Base-by-base conservation (phyloP, 2,888 invertebrate species). In the Dryococelus australis region DNA sequence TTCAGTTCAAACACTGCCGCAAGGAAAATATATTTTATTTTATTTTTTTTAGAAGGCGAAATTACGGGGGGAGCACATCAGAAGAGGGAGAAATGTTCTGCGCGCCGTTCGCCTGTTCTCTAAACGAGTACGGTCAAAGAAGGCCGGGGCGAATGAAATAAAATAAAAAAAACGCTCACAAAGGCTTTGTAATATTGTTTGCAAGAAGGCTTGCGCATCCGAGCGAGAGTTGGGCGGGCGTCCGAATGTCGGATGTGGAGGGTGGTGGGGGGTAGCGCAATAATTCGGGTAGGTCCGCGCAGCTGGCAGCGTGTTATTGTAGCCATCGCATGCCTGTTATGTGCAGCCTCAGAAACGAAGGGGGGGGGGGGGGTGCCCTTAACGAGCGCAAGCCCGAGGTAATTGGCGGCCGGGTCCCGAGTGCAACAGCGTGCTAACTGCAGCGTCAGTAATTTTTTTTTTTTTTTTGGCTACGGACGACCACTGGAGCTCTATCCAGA, bases 181-280 rank as follows among this genome's bases (percentile, higher is more conserved):
- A 65, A 65, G 65, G 65, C 65, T 65, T 65, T 65, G 65, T 65
- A 65, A 65, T 65, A 65, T 65, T 65, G 65, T 65, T 65, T 65
- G 65, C 65, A 16, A 65, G 65, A 65, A 65, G 65, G 65, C 13
- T 65, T 20, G 65, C 10, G 20, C 20, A 20, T 20, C 13, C 65
- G 24, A 24, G 65, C 65, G n/a, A n/a, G n/a, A n/a, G n/a, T n/a
- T n/a, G n/a, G 13, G 20, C 24, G 5, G 65, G 20, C 24, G 65
- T 65, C 65, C 65, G 20, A 65, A 65, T 6, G 24, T 65, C 16
- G 65, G 13, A n/a, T n/a, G n/a, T n/a, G 65, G 65, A 5, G 65
- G 20, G 65, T 5, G 65, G 65, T 8, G 65, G 13, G 16, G 65
- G 24, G 65, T 12, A 6, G 10, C 65, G 65, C 65, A 65, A 65